Conservation (phyloP, 35 echinoderm and acorn worm species). For the Patiria miniata region DNA sequence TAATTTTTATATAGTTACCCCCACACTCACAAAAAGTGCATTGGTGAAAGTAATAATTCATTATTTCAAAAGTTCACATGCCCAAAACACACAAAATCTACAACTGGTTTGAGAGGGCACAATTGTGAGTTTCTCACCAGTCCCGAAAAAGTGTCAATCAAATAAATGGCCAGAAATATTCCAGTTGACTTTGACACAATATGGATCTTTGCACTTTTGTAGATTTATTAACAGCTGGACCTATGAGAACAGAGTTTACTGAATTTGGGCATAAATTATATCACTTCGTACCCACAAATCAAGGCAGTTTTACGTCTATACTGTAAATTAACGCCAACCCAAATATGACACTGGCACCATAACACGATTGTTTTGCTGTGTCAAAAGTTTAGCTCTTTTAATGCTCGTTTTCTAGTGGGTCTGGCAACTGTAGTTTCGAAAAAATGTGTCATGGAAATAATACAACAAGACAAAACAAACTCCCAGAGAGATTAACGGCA, state of each 20-base stretch:
- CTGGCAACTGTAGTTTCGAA: not conserved
- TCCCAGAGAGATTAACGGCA: not conserved
- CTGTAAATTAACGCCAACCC: not conserved
- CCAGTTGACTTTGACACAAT: not conserved
- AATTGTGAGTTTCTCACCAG: too few relatives aligned
- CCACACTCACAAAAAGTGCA: too few relatives aligned
- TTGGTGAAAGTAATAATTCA: too few relatives aligned
- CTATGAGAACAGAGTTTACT: not conserved
- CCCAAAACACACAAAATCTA: too few relatives aligned
- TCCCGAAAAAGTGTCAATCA: too few relatives aligned
- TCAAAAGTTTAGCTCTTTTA: not conserved
- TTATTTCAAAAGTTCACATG: too few relatives aligned
- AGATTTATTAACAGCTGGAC: not conserved
- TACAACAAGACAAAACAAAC: not conserved
- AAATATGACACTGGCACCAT: slow-evolving; percentile 21
- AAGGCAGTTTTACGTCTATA: not conserved
- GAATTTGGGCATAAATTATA: not conserved
- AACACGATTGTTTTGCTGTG: not conserved
- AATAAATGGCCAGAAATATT: not conserved
- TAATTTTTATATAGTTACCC: too few relatives aligned
- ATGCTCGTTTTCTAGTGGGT: not conserved
- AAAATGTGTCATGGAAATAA: not conserved
- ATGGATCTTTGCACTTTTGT: not conserved
- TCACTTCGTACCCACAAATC: slow-evolving; percentile 11
- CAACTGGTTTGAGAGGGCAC: too few relatives aligned